Base-by-base conservation (phyloP, 2,113 vertebrate genomes). In the Zosterops japonicus region DNA sequence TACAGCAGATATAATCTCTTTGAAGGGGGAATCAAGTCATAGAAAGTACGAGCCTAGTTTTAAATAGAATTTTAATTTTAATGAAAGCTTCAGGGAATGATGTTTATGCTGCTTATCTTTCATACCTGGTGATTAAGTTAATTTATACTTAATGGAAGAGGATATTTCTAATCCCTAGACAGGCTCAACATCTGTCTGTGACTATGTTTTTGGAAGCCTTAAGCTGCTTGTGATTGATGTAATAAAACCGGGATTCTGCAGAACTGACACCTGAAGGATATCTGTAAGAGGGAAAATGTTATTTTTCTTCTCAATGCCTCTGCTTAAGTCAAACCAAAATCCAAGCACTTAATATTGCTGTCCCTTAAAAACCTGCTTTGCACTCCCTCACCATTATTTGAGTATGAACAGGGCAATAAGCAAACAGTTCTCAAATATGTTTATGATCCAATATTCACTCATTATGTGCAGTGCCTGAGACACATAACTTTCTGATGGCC, bases 61-160 rank as follows among this genome's bases (percentile, higher is more conserved):
- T 97, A 98, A 98, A 97, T 95, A 98, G 97, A 97, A 97, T 97
- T 98, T 97, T 97, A 98, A 98, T 98, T 98, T 98, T 97, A 97
- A 98, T 96, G 97, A 98, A 98, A 97, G 96, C 97, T 97, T 96
- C 94, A 74, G 97, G 97, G 98, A 97, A 96, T 56, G 74, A 87
- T 97, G 97, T 98, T 97, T 97, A 95, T 96, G 96, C 96, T 96
- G 94, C 96, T 96, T 97, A 97, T 97, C 97, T 97, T 97, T 97
- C 97, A 93, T 96, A 98, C 97, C 98, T 98, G 97, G 98, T 98
- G 98, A 98, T 98, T 98, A 98, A 97, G 93, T 98, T 98, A 98
- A 98, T 98, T 97, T 98, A 98, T 97, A 98, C 97, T 97, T 97
- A 97, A 98, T 98, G 97, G 97, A 94, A 98, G 97, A 97, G 96